phyloP scores from a whole-genome alignment of 1,140 invertebrate species.

The Aleiodes sp. region DNA sequence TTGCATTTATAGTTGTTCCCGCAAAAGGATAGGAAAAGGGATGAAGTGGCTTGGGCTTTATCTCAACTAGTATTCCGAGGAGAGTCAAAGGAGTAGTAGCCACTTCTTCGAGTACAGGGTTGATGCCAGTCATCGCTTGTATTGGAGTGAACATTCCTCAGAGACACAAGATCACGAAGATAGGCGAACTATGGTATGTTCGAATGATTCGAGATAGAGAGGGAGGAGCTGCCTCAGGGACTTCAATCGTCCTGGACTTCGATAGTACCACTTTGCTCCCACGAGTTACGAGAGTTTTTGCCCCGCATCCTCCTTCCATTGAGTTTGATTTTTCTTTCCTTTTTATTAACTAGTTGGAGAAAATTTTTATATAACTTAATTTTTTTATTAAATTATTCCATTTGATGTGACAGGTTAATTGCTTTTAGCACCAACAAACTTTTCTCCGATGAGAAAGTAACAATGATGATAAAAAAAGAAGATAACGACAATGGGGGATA shows the following conservation, averaged over 20 bases:
- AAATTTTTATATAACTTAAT: not conserved
- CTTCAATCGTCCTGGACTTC: not conserved
- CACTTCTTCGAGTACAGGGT: not conserved
- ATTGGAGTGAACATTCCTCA: not conserved
- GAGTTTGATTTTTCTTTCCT: not conserved
- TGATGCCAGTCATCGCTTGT: not conserved
- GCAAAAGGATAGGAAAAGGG: too few relatives aligned
- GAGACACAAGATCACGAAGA: constrained; percentile 9
- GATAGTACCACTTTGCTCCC: not conserved
- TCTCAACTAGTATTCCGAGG: not conserved
- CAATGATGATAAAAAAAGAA: too few relatives aligned
- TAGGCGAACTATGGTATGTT: constrained; percentile 7
- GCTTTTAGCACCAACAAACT: not conserved
- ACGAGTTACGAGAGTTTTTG: not conserved
- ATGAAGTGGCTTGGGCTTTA: not conserved
- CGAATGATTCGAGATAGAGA: not conserved
- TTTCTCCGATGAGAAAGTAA: not conserved
- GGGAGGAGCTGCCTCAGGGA: not conserved
- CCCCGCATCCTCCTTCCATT: not conserved
- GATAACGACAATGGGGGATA: not conserved
- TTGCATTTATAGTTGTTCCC: constrained; percentile 2
- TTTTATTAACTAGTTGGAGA: not conserved
- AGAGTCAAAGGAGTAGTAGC: not conserved
- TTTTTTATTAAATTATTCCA: constrained; percentile 8
- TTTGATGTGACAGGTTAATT: not conserved